Conservation (phyloP, 1,140 invertebrate genomes). For the Drosophila subobscura region DNA sequence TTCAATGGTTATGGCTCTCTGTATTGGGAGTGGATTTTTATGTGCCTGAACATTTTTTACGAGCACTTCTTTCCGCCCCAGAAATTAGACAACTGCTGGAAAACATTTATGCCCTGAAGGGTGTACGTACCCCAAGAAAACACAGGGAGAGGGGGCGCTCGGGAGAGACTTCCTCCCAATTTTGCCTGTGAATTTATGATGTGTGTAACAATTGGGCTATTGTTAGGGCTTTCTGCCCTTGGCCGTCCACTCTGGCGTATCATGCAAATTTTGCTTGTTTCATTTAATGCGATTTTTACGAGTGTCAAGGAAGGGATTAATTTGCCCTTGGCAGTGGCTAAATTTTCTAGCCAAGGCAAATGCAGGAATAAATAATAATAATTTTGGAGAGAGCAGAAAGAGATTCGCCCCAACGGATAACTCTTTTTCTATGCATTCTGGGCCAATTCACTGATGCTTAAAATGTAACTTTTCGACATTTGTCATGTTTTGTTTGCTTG, state of each 20-base stretch:
- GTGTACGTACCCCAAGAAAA: slow-evolving; percentile 41
- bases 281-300: slow-evolving; percentile 72
- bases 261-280: slow-evolving; percentile 74
- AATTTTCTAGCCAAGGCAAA: slow-evolving; percentile 32
- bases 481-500: slow-evolving; percentile 67
- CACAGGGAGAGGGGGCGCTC: too few relatives aligned
- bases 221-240: slow-evolving; percentile 38
- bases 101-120: slow-evolving; percentile 61
- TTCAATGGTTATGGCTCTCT: slow-evolving; percentile 14
- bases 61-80: slow-evolving; percentile 82
- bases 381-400: too few relatives aligned
- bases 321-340: slow-evolving; percentile 53
- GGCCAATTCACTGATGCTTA: slow-evolving; percentile 25
- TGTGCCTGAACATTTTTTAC: slow-evolving; percentile 74
- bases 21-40: slow-evolving; percentile 45
- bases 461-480: slow-evolving; percentile 62
- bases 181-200: slow-evolving; percentile 67
- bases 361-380: slow-evolving; percentile 37
- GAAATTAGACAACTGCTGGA: slow-evolving; percentile 77
- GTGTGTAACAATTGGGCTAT: slow-evolving; percentile 75
- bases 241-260: slow-evolving; percentile 49
- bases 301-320: slow-evolving; percentile 45
- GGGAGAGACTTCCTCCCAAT: slow-evolving; percentile 2
- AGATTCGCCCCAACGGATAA: not conserved
- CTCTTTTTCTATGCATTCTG: slow-evolving; percentile 4